Base-by-base conservation (phyloP, 2,888 invertebrate genomes). In the Pollenia griseotomentosa region DNA sequence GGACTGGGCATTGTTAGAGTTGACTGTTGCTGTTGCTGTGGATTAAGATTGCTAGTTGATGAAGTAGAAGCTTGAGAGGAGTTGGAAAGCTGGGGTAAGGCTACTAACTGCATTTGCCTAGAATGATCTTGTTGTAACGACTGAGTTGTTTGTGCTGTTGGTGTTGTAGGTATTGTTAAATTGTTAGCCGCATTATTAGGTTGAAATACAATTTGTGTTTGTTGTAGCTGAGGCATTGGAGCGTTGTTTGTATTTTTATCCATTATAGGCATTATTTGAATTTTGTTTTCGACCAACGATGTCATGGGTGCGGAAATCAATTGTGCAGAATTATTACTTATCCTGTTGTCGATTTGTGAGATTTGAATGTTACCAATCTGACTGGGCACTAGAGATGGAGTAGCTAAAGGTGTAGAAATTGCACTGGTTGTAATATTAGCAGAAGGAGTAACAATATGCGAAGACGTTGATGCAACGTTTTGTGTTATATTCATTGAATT, bases 281-380 rank as follows among this genome's bases (percentile, higher is more conserved):
- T 94, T 89, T 94, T 93, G 78, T 94, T 94, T 86, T 94, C 94
- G 3, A 94, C 93, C 66, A 91, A 93, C 88, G 90, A 92, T 53
- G 90, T 89, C n/a, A 89, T 89, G 11, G 92, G 90, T 80, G 91
- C 57, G 55, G 91, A 90, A 83, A 92, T 91, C 83, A 90, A 89
- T 71, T 90, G 90, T 11, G 75, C n/a, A 78, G 91, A 86, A 88
- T 91, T 91, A 57, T 89, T 90, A n/a, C 90, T 86, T 12, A 82
- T 42, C 44, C 81, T 61, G 68, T 82, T 87, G 88, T 92, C 92
- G 66, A 92, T 92, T 90, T 94, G 94, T 23, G 94, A 94, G 87
- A 94, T 94, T 89, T 94, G 94, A 86, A 94, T 94, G 82, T 94
- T 94, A 88, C 94, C 94, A 86, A 94, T 94, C 89, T 94, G 94